Conservation (phyloP, 2,888 invertebrate genomes). For the Synergus laeviventris region DNA sequence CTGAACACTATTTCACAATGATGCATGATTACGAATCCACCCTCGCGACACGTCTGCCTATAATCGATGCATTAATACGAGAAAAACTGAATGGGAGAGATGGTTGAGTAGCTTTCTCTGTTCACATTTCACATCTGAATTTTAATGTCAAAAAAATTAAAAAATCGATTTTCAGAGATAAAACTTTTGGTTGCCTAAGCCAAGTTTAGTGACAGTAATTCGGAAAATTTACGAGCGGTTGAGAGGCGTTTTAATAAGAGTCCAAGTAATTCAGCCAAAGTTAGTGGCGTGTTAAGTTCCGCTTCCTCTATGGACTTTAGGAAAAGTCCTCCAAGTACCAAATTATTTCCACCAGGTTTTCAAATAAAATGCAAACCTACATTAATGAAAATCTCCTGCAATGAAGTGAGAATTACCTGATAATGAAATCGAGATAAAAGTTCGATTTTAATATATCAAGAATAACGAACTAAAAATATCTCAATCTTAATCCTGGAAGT, state of each 20-base stretch:
- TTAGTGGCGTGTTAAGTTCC: constrained; percentile 40
- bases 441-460: not conserved
- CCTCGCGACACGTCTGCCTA: not conserved
- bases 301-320: constrained; percentile 38
- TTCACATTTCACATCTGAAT: not conserved
- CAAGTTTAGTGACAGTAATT: constrained; percentile 53
- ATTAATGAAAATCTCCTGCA: constrained; percentile 31
- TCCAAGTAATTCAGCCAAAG: constrained; percentile 34
- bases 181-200: not conserved
- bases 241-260: constrained; percentile 57
- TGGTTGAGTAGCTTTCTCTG: not conserved
- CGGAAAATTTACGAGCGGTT: constrained; percentile 57
- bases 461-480: not conserved
- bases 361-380: constrained; percentile 1
- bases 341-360: constrained; percentile 41
- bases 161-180: not conserved
- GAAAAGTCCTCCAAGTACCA: constrained; percentile 31
- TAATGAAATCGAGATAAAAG: constrained; percentile 19
- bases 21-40: constrained; percentile 12
- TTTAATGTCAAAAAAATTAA: not conserved
- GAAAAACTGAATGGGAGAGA: not conserved
- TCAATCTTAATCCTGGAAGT: not conserved
- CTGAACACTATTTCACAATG: constrained; percentile 14
- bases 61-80: constrained; percentile 2
- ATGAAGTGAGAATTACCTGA: constrained; percentile 13